phyloP scores from a whole-genome alignment of 1,140 invertebrate genomes.

The Drosophila lini region DNA sequence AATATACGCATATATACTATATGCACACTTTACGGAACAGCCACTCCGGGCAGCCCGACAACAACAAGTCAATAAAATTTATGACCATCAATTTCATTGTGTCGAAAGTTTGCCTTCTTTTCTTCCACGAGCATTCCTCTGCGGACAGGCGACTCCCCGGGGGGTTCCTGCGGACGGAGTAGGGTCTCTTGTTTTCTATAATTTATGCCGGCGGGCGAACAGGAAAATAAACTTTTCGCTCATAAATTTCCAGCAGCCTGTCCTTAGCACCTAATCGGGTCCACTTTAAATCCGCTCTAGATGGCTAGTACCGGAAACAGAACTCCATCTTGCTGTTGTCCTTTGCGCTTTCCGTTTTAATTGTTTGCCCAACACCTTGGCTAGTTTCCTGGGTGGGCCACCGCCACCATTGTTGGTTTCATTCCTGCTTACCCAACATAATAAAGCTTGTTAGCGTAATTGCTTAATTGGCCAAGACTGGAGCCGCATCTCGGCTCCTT shows the following conservation, averaged over 20 bases:
- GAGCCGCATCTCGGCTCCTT: background rate
- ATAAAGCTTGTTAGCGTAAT: conserved; percentile 82
- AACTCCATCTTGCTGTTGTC: conserved; percentile 21
- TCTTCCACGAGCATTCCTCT: conserved; percentile 1
- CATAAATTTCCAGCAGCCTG: conserved; percentile 56
- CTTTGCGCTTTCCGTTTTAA: conserved; percentile 55
- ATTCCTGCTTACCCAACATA: conserved; percentile 55
- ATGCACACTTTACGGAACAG: conserved; percentile 26
- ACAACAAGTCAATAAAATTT: conserved; percentile 78
- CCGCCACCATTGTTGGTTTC: conserved; percentile 31
- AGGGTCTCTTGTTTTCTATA: conserved; percentile 42
- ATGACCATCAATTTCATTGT: conserved; percentile 73
- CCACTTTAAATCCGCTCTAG: conserved; percentile 58
- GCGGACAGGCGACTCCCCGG: conserved; percentile 11
- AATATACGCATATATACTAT: conserved; percentile 17
- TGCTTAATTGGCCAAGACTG: conserved; percentile 72
- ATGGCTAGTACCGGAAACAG: conserved; percentile 7
- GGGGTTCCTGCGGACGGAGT: conserved; percentile 24
- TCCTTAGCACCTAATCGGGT: conserved; percentile 61
- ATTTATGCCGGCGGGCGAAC: conserved; percentile 57
- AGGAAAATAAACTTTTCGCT: conserved; percentile 46
- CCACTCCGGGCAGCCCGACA: conserved; percentile 26
- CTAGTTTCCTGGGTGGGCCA: conserved; percentile 40
- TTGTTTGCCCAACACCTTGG: conserved; percentile 75
- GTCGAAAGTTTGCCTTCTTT: conserved; percentile 51